Evolutionary conservation across 2,113 vertebrate species (phyloP).

Genomic region (Polypterus bichir): DNA sequence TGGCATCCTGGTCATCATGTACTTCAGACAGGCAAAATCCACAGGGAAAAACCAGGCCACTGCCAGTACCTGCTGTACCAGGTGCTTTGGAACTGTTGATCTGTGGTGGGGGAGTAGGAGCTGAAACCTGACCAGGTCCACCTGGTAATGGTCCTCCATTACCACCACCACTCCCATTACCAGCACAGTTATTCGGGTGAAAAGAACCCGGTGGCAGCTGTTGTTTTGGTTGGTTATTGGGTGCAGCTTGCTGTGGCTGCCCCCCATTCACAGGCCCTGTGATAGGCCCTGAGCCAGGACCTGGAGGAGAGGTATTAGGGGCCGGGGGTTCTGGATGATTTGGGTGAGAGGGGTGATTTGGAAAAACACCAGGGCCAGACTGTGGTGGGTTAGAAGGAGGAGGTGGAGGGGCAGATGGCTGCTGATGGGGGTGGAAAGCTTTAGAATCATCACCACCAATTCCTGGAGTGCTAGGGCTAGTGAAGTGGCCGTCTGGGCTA

Average conservation of each 20-base stretch:
- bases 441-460: constrained; percentile 43
- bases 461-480: constrained; percentile 60
- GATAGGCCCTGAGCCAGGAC: not conserved
- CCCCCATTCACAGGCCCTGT: not conserved
- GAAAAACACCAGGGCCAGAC: constrained; percentile 33
- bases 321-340: not conserved
- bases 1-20: constrained; percentile 91
- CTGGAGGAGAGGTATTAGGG: constrained; percentile 1
- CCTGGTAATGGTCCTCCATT: no score
- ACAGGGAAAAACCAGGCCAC: constrained; percentile 76
- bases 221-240: constrained; percentile 47
- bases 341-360: not conserved
- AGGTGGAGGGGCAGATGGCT: constrained; percentile 55
- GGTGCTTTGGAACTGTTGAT: no score
- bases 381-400: constrained; percentile 51
- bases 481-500: constrained; percentile 56
- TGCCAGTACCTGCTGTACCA: constrained; percentile 36
- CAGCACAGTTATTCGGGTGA: no score
- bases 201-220: constrained; percentile 39
- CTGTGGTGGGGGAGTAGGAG: constrained; percentile 28
- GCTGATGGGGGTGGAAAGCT: constrained; percentile 44
- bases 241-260: constrained; percentile 47
- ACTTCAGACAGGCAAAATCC: constrained; percentile 86
- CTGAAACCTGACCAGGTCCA: constrained; percentile 25
- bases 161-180: no score